Conservation (phyloP, 37 sponge, comb jelly and placozoan genomes). For the Ephydatia muelleri region DNA sequence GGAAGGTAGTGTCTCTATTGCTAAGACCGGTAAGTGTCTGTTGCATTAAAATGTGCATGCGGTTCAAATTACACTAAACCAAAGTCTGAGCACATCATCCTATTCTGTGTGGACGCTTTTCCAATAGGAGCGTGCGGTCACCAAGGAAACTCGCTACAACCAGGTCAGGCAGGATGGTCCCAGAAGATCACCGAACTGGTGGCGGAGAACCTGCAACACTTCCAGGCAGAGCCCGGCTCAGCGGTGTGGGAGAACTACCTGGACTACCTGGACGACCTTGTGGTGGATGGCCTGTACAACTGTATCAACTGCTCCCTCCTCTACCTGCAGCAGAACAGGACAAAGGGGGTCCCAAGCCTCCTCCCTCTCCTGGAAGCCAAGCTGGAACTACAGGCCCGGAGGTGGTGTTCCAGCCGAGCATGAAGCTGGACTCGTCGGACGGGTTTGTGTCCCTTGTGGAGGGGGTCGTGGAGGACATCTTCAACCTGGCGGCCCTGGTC, state of each 20-base stretch:
- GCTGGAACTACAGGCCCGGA: conserved; percentile 93
- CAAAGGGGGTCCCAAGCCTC: conserved; percentile 29
- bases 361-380: conserved; percentile 89
- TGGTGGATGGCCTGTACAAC: conserved; percentile 95
- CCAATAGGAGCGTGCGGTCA: too few relatives aligned
- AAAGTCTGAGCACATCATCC: too few relatives aligned
- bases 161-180: conserved; percentile 64
- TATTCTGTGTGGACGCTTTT: too few relatives aligned
- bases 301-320: conserved; percentile 86
- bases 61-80: too few relatives aligned
- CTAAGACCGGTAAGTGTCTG: too few relatives aligned
- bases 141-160: conserved; percentile 70
- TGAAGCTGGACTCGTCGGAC: conserved; percentile 58
- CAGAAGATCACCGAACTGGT: conserved; percentile 83
- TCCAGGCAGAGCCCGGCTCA: conserved; percentile 73
- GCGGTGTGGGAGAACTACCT: conserved; percentile 89
- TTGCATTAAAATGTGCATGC: too few relatives aligned
- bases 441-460: conserved; percentile 74
- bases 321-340: conserved; percentile 86
- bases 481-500: too few relatives aligned
- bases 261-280: conserved; percentile 90
- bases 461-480: conserved; percentile 64
- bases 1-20: too few relatives aligned
- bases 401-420: conserved; percentile 87
- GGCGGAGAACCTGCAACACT: conserved; percentile 45